phyloP scores from a whole-genome alignment of 2,113 vertebrate genomes.

The Lamprotornis superbus region DNA sequence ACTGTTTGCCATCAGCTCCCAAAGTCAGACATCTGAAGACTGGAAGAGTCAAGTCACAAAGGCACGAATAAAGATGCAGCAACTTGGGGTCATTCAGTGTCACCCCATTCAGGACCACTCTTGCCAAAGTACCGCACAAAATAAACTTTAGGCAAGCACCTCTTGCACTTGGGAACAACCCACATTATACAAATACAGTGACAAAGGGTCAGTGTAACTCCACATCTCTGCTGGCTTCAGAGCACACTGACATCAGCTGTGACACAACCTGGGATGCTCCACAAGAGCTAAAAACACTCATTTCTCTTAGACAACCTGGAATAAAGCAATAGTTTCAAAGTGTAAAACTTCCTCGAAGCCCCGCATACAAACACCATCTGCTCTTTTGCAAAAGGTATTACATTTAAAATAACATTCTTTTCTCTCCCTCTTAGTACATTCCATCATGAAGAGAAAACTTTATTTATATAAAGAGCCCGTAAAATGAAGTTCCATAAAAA shows the following conservation, averaged over 20 bases:
- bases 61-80: fast-evolving
- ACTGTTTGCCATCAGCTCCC: neutral
- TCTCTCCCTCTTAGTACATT: neutral
- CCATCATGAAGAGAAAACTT: constrained; percentile 3
- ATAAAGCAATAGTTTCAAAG: constrained; percentile 10
- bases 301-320: neutral
- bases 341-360: constrained; percentile 20
- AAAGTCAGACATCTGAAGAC: neutral
- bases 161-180: neutral
- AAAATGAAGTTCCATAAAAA: constrained; percentile 56
- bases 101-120: neutral
- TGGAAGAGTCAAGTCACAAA: neutral
- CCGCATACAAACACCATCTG: constrained; percentile 52
- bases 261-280: neutral
- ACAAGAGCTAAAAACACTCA: neutral
- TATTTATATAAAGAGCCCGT: constrained; percentile 24
- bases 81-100: neutral
- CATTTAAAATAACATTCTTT: constrained; percentile 28
- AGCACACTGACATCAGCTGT: neutral
- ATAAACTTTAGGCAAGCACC: neutral
- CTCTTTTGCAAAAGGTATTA: constrained; percentile 34
- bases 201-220: neutral
- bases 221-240: neutral
- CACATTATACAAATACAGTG: fast-evolving
- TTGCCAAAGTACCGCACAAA: neutral